phyloP scores from a whole-genome alignment of 2,113 vertebrate genomes.

The Cyanistes caeruleus region DNA sequence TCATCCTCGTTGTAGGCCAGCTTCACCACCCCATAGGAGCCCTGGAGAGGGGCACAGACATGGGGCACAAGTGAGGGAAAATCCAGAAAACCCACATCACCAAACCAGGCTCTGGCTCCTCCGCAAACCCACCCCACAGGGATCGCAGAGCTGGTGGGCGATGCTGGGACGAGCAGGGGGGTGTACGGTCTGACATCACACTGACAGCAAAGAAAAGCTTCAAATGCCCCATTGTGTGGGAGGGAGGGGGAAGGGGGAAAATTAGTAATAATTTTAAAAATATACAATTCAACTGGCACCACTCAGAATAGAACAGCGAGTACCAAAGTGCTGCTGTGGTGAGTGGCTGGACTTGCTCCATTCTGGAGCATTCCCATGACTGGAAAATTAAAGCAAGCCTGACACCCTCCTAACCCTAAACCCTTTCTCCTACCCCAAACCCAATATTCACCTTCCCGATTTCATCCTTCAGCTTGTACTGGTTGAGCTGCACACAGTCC shows the following conservation, averaged over 20 bases:
- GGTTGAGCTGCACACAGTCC: constrained; percentile 98
- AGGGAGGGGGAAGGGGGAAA: not conserved
- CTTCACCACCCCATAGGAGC: constrained; percentile 98
- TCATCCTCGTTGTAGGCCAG: constrained; percentile 98
- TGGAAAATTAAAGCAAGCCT: not conserved
- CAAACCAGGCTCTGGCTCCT: accelerated
- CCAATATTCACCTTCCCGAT: constrained; percentile 89
- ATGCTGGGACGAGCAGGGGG: not conserved
- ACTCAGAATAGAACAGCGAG: not conserved
- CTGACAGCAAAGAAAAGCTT: not conserved
- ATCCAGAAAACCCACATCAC: not conserved
- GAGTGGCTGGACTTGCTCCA: not conserved
- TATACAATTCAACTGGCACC: not conserved
- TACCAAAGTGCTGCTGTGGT: accelerated
- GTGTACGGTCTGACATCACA: not conserved
- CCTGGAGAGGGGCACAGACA: constrained; percentile 73
- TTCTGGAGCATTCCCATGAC: not conserved
- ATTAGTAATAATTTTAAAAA: not conserved
- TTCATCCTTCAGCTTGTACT: constrained; percentile 97
- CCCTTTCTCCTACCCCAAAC: not conserved
- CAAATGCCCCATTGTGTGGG: not conserved
- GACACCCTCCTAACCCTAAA: not conserved
- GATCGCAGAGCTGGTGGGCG: not conserved
- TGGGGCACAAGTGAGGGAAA: not conserved
- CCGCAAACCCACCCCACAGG: accelerated